Conservation (phyloP, 2,113 vertebrate genomes). For the Romanogobio albipinnatus region DNA sequence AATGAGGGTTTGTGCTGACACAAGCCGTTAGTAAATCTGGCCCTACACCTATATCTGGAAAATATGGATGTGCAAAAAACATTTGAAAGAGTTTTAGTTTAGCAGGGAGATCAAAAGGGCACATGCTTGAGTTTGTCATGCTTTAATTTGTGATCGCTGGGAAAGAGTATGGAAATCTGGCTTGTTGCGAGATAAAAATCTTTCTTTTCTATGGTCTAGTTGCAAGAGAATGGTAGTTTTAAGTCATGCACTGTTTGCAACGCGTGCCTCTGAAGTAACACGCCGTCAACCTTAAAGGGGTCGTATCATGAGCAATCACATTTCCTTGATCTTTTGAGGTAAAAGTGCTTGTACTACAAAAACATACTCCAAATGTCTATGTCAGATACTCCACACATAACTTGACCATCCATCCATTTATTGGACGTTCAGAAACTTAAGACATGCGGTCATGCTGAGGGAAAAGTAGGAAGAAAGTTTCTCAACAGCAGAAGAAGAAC, state of each 20-base stretch:
- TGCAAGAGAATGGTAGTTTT: conserved; percentile 1
- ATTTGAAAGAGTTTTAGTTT: background rate
- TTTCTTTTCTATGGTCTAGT: background rate
- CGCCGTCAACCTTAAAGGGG: conserved; percentile 25
- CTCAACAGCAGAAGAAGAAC: background rate
- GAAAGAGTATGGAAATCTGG: background rate
- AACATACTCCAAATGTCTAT: background rate
- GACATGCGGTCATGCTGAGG: background rate
- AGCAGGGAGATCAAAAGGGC: background rate
- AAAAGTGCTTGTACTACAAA: background rate
- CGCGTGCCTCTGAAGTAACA: conserved; percentile 35
- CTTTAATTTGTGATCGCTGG: background rate
- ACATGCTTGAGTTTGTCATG: background rate
- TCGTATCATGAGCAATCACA: conserved; percentile 21
- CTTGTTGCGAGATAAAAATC: conserved; percentile 14
- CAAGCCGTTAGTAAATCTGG: no score
- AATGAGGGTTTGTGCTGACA: no score
- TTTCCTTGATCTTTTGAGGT: conserved; percentile 5
- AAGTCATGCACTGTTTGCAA: conserved; percentile 38
- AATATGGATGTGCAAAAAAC: background rate
- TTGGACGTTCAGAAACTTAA: background rate
- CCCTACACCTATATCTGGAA: background rate
- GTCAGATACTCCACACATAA: background rate
- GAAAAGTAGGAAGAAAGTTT: background rate
- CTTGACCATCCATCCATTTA: background rate